Evolutionary conservation across 2,888 invertebrate genomes (phyloP).

Genomic region (Tricholauxania praeusta): DNA sequence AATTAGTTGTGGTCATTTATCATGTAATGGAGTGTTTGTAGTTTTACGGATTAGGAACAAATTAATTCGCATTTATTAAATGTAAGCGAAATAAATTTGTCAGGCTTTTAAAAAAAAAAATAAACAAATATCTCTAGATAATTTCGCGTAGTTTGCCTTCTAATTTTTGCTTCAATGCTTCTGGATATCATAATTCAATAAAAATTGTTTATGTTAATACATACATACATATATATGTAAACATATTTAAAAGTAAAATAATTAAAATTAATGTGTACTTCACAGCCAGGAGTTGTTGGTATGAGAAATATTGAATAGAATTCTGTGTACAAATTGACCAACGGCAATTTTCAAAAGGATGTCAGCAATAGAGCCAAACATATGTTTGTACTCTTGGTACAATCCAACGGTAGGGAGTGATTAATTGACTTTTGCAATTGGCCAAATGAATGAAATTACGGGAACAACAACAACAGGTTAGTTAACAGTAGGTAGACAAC

Average conservation of each 20-base stretch:
- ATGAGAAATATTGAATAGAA: neutral
- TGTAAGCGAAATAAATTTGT: neutral
- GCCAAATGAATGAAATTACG: slow-evolving; percentile 51
- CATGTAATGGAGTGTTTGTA: slow-evolving; percentile 42
- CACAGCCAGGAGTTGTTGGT: neutral
- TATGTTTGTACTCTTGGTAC: neutral
- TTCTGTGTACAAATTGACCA: slow-evolving; percentile 7
- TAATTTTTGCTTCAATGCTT: too few relatives aligned
- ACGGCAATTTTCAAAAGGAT: slow-evolving; percentile 26
- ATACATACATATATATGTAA: neutral
- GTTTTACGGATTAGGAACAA: slow-evolving; percentile 35
- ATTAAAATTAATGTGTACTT: slow-evolving; percentile 2
- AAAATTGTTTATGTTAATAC: neutral
- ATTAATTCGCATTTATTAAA: slow-evolving; percentile 36
- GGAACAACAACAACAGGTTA: slow-evolving; percentile 45
- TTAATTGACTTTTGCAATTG: slow-evolving; percentile 52
- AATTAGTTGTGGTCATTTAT: slow-evolving; percentile 60
- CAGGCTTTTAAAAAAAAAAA: too few relatives aligned
- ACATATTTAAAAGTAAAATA: neutral
- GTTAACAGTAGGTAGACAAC: slow-evolving; percentile 39
- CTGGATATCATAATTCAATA: too few relatives aligned
- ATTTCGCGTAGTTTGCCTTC: neutral
- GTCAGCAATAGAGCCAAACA: neutral
- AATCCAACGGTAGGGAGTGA: slow-evolving; percentile 44
- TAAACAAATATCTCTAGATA: neutral